phyloP scores from a whole-genome alignment of 2,797 vertebrate species.

The Acrossocheilus wenchowensis region DNA sequence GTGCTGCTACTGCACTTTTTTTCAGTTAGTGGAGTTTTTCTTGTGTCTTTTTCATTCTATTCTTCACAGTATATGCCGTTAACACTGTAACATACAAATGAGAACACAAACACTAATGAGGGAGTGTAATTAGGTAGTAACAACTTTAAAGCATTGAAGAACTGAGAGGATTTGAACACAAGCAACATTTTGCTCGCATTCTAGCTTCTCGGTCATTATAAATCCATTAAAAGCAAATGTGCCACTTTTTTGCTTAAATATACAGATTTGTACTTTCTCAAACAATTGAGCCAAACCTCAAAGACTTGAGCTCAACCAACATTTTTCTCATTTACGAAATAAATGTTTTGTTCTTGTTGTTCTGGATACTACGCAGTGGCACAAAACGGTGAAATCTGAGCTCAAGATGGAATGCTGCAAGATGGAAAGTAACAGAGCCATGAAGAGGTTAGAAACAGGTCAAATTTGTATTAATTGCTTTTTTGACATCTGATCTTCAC shows the following conservation, averaged over 20 bases:
- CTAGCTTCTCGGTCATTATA: background rate
- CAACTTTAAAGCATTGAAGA: background rate
- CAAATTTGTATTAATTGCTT: background rate
- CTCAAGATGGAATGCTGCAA: conserved; percentile 5
- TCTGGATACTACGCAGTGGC: conserved; percentile 3
- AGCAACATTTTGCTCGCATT: background rate
- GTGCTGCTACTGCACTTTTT: background rate
- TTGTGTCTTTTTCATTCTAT: background rate
- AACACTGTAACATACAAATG: background rate
- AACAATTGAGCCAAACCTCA: conserved; percentile 49
- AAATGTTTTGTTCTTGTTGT: conserved; percentile 19
- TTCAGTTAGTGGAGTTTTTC: background rate
- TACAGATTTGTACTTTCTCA: conserved; percentile 15
- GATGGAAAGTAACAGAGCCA: conserved; percentile 13
- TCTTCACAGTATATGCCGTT: background rate
- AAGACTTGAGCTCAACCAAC: conserved; percentile 29
- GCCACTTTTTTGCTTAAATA: conserved; percentile 12
- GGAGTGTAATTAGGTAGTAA: background rate
- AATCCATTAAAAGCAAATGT: conserved; percentile 18
- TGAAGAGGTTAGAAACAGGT: background rate
- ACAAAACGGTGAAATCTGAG: conserved; percentile 21
- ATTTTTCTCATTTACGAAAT: background rate
- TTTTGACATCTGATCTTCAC: background rate
- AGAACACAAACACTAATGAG: background rate
- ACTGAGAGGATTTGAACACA: conserved; percentile 2